Evolutionary conservation across 2,113 vertebrate species (phyloP).

Genomic region (Cromileptes altivelis): DNA sequence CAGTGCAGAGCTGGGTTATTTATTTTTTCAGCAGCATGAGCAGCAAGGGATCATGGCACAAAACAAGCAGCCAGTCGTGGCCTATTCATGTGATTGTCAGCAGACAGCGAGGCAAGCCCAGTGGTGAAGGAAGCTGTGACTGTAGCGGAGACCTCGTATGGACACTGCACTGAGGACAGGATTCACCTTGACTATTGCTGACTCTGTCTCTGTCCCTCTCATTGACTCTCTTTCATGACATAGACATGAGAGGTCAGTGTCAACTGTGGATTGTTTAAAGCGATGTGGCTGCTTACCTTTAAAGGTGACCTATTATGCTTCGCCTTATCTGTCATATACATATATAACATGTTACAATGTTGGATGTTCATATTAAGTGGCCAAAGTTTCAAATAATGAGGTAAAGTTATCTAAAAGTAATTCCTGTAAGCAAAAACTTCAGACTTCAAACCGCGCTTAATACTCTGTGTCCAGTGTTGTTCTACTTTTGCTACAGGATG

Average conservation of each 20-base stretch:
- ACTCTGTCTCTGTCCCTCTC: conserved; percentile 31
- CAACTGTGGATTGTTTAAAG: conserved; percentile 18
- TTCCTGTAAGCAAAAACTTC: no score
- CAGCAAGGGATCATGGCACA: conserved; percentile 84
- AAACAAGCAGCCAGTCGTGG: conserved; percentile 85
- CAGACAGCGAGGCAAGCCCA: conserved; percentile 62
- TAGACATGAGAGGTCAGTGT: conserved; percentile 34
- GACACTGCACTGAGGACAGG: conserved; percentile 46
- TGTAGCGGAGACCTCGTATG: conserved; percentile 36
- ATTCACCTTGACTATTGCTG: conserved; percentile 61
- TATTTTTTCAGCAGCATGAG: conserved; percentile 84
- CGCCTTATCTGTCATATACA: no score
- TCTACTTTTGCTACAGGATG: no score
- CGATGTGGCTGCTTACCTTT: conserved; percentile 9
- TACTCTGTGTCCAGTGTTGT: no score
- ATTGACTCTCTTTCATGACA: conserved; percentile 32
- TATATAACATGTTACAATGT: no score
- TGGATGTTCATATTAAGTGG: no score
- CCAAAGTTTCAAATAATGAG: no score
- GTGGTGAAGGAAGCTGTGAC: conserved; percentile 64
- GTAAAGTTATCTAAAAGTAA: no score
- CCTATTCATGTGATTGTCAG: conserved; percentile 82
- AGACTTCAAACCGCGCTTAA: no score
- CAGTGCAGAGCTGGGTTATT: conserved; percentile 78
- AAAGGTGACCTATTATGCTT: no score